Conservation (phyloP, 2,113 vertebrate genomes). For the Pongo pygmaeus region DNA sequence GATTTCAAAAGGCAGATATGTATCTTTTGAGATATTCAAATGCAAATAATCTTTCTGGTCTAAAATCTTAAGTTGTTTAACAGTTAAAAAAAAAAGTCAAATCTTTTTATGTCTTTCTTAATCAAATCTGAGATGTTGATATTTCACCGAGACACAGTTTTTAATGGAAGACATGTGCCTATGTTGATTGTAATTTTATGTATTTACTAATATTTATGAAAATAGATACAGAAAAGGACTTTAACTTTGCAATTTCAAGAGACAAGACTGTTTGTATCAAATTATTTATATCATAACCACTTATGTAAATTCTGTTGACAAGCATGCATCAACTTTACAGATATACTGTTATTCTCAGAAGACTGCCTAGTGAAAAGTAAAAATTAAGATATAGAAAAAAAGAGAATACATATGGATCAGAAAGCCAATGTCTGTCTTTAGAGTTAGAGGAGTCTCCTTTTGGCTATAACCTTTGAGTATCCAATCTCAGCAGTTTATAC, state of each 20-base stretch:
- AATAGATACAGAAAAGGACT: slow-evolving; percentile 16
- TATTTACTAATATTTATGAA: not conserved
- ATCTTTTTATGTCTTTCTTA: not conserved
- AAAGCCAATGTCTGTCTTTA: not conserved
- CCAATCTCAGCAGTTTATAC: not conserved
- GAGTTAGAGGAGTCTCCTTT: not conserved
- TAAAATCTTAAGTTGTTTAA: not conserved
- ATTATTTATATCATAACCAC: not conserved
- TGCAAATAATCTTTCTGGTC: not conserved
- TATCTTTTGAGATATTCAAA: slow-evolving; percentile 29
- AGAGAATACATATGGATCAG: not conserved
- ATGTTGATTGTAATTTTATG: not conserved
- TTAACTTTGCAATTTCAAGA: slow-evolving; percentile 27
- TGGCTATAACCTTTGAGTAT: not conserved
- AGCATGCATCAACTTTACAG: not conserved
- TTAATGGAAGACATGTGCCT: not conserved
- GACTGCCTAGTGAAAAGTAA: not conserved
- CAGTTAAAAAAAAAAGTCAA: not conserved
- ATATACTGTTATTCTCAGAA: not conserved
- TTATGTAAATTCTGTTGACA: not conserved
- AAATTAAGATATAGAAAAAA: not conserved
- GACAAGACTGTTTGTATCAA: not conserved
- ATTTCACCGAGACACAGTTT: not conserved
- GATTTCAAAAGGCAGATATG: slow-evolving; percentile 4
- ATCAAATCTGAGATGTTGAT: not conserved